Evolutionary conservation across 2,888 invertebrate species (phyloP).

Genomic region (Clusia tigrina): DNA sequence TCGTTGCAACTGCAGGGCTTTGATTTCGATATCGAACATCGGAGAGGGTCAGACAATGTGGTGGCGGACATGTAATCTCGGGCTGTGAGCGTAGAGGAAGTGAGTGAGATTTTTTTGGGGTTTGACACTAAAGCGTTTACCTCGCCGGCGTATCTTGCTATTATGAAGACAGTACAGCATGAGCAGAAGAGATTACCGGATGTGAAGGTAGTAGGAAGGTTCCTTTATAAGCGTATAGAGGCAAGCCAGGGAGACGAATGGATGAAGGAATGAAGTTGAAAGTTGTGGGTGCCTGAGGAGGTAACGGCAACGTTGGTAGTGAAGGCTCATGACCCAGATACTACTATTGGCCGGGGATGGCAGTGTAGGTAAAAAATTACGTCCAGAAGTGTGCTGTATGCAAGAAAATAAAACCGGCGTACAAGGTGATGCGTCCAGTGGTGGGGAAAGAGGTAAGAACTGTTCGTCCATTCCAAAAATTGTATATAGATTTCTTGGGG

Average conservation of each 20-base stretch:
- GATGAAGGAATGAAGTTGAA: background rate
- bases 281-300: constrained; percentile 2
- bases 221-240: background rate
- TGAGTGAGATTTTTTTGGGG: background rate
- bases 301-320: background rate
- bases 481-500: constrained; percentile 34
- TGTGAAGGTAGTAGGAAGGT: background rate
- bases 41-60: constrained; percentile 39
- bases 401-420: constrained; percentile 22
- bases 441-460: background rate
- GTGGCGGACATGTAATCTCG: constrained; percentile 42
- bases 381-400: constrained; percentile 21
- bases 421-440: constrained; percentile 9
- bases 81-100: background rate
- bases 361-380: constrained; percentile 22
- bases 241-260: background rate
- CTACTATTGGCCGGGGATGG: constrained; percentile 38
- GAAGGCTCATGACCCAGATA: constrained; percentile 6
- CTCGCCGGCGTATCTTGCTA: background rate
- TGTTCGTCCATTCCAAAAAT: constrained; percentile 23
- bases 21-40: constrained; percentile 35
- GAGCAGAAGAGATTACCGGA: background rate
- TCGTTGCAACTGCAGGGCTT: constrained; percentile 39
- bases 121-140: constrained; percentile 23
- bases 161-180: background rate